Conservation (phyloP, 1,140 invertebrate genomes). For the Battus philenor region DNA sequence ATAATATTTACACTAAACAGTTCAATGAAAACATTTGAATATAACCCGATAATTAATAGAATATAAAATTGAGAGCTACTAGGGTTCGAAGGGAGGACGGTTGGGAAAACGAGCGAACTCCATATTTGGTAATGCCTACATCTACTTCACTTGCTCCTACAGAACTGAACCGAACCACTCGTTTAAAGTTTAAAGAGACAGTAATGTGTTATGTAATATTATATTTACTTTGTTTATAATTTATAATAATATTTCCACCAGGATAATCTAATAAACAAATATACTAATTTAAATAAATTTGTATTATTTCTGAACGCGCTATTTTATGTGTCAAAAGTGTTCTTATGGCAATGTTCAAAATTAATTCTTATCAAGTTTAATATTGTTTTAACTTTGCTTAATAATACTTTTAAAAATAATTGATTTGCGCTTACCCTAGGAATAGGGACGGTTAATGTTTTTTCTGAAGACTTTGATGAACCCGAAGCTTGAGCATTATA, state of each 20-base stretch:
- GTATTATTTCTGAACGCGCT: conserved; percentile 1
- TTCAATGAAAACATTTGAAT: conserved; percentile 70
- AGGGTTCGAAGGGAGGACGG: conserved; percentile 73
- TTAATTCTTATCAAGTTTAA: no score
- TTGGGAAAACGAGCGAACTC: conserved; percentile 76
- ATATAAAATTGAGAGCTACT: conserved; percentile 71
- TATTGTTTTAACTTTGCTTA: not conserved
- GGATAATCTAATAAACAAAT: not conserved
- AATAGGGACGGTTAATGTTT: not conserved
- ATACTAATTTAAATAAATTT: not conserved
- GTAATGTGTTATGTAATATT: not conserved
- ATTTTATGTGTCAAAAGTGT: conserved; percentile 6
- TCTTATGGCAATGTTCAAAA: conserved; percentile 2
- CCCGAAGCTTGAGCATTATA: conserved; percentile 41
- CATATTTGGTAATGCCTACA: conserved; percentile 77
- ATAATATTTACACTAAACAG: conserved; percentile 60
- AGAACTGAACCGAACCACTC: conserved; percentile 26
- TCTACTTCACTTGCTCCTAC: conserved; percentile 59
- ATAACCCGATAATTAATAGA: conserved; percentile 54
- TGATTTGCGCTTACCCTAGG: not conserved
- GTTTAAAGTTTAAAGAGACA: not conserved
- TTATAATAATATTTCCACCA: not conserved
- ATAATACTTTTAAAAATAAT: not conserved
- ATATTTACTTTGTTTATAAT: conserved; percentile 1
- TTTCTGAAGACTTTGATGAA: conserved; percentile 24